Percentiles rank a stretch among this genome's conserved stretches.
phyloP scores from a whole-genome alignment of 1,140 invertebrate species.

The Aphidius gifuensis region DNA sequence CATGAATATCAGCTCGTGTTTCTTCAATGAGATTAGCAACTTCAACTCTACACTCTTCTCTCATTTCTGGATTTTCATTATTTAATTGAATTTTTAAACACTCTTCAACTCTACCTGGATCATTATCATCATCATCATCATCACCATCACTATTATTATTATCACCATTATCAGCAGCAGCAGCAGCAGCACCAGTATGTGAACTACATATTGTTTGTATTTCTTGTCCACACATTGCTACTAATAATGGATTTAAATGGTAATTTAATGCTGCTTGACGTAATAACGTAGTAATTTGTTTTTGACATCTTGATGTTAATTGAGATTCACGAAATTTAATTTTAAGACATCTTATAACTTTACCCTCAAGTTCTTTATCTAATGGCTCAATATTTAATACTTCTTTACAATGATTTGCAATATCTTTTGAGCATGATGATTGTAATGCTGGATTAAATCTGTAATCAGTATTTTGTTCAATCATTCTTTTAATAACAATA shows the following conservation, averaged over 20 bases:
- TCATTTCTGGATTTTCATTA: conserved; percentile 68
- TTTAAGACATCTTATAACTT: conserved; percentile 69
- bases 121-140: conserved; percentile 39
- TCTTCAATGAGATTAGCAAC: conserved; percentile 79
- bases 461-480: conserved; percentile 89
- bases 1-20: conserved; percentile 77
- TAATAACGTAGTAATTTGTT: conserved; percentile 76
- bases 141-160: too few species aligned
- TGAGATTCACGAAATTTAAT: conserved; percentile 73
- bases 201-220: conserved; percentile 52
- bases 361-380: conserved; percentile 54
- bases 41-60: conserved; percentile 72
- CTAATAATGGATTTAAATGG: conserved; percentile 78
- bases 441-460: conserved; percentile 86
- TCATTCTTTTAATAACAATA: conserved; percentile 83
- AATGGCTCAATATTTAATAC: conserved; percentile 41
- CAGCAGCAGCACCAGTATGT: too few species aligned
- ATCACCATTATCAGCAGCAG: too few species aligned
- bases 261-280: conserved; percentile 86
- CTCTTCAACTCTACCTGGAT: conserved; percentile 69
- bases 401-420: conserved; percentile 63
- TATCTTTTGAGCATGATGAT: conserved; percentile 72
- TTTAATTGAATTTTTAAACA: conserved; percentile 77
- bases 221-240: conserved; percentile 68
- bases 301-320: conserved; percentile 72